phyloP scores from a whole-genome alignment of 92 coral and sea anemone species.

The Parazoanthus atlanticus region DNA sequence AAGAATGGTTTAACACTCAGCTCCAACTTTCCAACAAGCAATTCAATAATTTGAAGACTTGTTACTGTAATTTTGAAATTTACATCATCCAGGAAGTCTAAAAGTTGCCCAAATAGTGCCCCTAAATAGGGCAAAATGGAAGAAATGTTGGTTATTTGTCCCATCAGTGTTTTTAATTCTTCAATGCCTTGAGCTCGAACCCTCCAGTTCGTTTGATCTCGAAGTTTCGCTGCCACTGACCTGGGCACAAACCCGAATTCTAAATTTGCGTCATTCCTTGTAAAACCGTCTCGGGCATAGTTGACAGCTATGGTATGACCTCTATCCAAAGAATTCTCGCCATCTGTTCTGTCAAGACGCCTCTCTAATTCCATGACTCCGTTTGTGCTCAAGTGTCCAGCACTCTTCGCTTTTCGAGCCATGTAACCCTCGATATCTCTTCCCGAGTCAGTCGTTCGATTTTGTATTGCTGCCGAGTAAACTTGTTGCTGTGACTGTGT shows the following conservation, averaged over 20 bases:
- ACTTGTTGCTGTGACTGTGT: constrained; percentile 74
- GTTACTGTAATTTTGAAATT: constrained; percentile 93
- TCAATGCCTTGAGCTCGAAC: constrained; percentile 92
- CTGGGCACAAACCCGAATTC: constrained; percentile 89
- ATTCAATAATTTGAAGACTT: constrained; percentile 89
- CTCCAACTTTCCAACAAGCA: constrained; percentile 85
- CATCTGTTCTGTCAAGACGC: constrained; percentile 60
- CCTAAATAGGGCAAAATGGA: constrained; percentile 81
- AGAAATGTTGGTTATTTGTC: constrained; percentile 70
- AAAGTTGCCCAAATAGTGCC: constrained; percentile 78
- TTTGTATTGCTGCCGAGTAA: constrained; percentile 74
- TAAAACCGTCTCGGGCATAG: constrained; percentile 50
- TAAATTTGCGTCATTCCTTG: constrained; percentile 51
- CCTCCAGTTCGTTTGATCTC: constrained; percentile 95
- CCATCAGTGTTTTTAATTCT: constrained; percentile 85
- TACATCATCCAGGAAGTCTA: constrained; percentile 87
- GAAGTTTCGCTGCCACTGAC: constrained; percentile 74
- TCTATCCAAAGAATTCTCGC: constrained; percentile 70
- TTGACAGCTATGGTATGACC: constrained; percentile 86
- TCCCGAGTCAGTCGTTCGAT: constrained; percentile 62
- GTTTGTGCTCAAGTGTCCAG: constrained; percentile 79
- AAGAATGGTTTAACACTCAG: constrained; percentile 75
- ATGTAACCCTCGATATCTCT: constrained; percentile 68
- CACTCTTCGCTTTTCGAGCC: constrained; percentile 93
- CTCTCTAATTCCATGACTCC: constrained; percentile 64